phyloP scores from a whole-genome alignment of 1,140 invertebrate genomes.

The Caenorhabditis remanei region DNA sequence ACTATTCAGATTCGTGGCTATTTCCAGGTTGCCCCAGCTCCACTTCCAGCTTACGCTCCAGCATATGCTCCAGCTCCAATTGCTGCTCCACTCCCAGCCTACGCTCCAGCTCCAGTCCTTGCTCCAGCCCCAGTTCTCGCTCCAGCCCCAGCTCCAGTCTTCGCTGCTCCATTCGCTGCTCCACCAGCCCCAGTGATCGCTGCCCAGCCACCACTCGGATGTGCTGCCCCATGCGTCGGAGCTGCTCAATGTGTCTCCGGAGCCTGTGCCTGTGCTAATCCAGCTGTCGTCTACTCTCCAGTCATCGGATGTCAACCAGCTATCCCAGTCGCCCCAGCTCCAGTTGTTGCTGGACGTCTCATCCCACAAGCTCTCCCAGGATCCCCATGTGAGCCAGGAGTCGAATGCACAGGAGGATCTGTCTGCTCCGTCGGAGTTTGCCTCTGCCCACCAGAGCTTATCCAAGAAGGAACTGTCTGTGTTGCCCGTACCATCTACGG shows the following conservation, averaged over 20 bases:
- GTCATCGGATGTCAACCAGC: conserved; percentile 66
- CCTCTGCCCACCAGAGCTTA: conserved; percentile 72
- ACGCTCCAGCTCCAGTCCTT: conserved; percentile 14
- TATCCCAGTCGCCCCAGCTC: conserved; percentile 66
- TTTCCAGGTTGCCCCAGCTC: background rate
- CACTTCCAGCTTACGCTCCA: background rate
- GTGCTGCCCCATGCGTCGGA: conserved; percentile 63
- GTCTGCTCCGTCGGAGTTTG: conserved; percentile 74
- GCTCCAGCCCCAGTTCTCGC: conserved; percentile 52
- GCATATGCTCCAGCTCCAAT: conserved; percentile 34
- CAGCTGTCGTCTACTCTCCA: conserved; percentile 67
- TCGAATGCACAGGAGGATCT: conserved; percentile 74
- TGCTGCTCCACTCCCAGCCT: conserved; percentile 32
- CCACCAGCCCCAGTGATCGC: conserved; percentile 52
- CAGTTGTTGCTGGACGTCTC: conserved; percentile 71
- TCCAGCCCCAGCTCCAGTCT: conserved; percentile 61
- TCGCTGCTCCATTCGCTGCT: conserved; percentile 45
- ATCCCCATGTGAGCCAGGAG: conserved; percentile 75
- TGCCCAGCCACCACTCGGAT: conserved; percentile 58
- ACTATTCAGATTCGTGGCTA: background rate
- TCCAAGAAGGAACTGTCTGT: conserved; percentile 74
- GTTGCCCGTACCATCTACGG: conserved; percentile 72
- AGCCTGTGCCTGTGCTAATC: conserved; percentile 65
- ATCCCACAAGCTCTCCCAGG: conserved; percentile 75
- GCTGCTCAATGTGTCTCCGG: conserved; percentile 63